Conservation (phyloP, 2,888 invertebrate genomes). For the Diaprepes abbreviatus region DNA sequence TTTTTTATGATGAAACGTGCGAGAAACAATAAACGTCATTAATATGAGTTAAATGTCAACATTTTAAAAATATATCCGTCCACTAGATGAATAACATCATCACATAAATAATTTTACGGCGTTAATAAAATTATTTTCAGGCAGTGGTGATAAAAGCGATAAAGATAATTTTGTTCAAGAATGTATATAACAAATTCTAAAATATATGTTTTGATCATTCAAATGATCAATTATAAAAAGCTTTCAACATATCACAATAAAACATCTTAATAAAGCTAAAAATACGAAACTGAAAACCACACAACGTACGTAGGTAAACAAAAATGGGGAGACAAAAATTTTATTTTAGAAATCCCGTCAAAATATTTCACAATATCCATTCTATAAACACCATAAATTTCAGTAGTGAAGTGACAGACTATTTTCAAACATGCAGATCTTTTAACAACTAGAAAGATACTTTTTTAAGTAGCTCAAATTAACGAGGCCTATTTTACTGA, state of each 20-base stretch:
- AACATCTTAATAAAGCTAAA: neutral
- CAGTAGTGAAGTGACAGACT: constrained; percentile 44
- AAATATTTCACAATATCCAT: constrained; percentile 46
- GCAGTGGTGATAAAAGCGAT: no score
- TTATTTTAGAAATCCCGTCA: constrained; percentile 46
- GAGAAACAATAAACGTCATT: no score
- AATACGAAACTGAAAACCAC: constrained; percentile 4
- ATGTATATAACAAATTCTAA: no score
- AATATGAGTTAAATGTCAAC: no score
- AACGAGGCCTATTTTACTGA: constrained; percentile 6
- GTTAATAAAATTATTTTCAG: no score
- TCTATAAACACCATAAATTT: constrained; percentile 59
- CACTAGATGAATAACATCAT: no score
- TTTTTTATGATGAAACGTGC: no score
- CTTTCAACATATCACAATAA: neutral
- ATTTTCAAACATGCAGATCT: constrained; percentile 50
- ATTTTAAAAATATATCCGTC: no score
- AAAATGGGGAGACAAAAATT: constrained; percentile 23
- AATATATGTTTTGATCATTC: no score
- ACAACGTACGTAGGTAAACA: neutral
- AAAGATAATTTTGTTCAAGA: no score
- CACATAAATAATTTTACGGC: no score
- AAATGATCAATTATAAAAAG: neutral
- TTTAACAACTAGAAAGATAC: constrained; percentile 30
- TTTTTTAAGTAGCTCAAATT: constrained; percentile 26